A percentile compares a stretch with the other conserved stretches of the same genome.
Evolutionary conservation across 2,113 vertebrate genomes (phyloP).

Genomic region (Clinocottus analis): DNA sequence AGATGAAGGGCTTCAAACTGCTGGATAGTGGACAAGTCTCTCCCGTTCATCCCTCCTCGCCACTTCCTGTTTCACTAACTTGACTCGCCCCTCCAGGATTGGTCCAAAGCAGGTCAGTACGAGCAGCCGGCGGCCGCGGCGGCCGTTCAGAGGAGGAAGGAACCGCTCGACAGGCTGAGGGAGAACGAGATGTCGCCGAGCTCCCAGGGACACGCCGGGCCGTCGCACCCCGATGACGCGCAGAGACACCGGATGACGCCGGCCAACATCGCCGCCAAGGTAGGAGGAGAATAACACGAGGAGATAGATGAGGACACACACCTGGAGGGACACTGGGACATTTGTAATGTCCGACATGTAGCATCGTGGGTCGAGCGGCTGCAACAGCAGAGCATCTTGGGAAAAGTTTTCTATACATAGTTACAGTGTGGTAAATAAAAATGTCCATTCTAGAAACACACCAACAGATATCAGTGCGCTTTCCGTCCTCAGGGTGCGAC

Average conservation of each 20-base stretch:
- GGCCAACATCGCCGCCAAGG: slow-evolving; percentile 92
- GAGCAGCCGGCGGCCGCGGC: slow-evolving; percentile 87
- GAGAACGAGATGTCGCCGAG: slow-evolving; percentile 85
- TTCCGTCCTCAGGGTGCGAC: neutral
- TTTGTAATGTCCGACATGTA: neutral
- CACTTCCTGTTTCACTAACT: slow-evolving; percentile 65
- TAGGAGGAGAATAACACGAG: neutral
- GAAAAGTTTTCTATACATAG: too few relatives aligned
- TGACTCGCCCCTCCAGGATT: slow-evolving; percentile 86
- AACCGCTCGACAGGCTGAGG: slow-evolving; percentile 88
- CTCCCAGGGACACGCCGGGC: slow-evolving; percentile 68
- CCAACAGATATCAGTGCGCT: neutral
- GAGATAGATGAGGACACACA: neutral
- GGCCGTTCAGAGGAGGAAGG: slow-evolving; percentile 90
- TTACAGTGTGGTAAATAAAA: too few relatives aligned
- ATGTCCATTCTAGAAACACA: neutral
- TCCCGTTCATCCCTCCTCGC: slow-evolving; percentile 19
- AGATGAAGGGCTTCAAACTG: slow-evolving; percentile 79
- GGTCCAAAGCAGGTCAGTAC: slow-evolving; percentile 91
- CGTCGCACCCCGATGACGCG: slow-evolving; percentile 78
- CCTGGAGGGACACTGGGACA: neutral
- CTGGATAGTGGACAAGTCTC: slow-evolving; percentile 76
- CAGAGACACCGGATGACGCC: slow-evolving; percentile 88
- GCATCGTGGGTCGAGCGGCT: neutral
- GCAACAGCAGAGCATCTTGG: neutral